Evolutionary conservation across 2,797 vertebrate genomes (phyloP), one percentile per base, ranked within the genome.

Genomic region (Thunnus albacares): DNA sequence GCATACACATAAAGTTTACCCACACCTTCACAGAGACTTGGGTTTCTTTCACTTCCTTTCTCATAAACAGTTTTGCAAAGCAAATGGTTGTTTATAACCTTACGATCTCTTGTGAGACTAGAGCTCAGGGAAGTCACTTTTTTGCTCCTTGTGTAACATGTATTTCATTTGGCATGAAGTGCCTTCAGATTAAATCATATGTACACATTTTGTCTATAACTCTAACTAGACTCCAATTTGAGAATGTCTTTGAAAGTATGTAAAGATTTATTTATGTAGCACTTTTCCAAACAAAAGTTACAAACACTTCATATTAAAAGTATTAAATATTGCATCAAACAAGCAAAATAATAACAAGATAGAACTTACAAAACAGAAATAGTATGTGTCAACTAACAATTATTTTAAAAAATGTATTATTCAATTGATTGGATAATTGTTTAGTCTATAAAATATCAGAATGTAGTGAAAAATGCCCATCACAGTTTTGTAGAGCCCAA

Each of bases 11-110:
- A 38, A n/a, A 73, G 58, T 77, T 60, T 59, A 41, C 20, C 41
- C 57, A 41, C 38, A 22, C 49, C 4, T 30, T 53, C 49, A 72
- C 49, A 76, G 18, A 61, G 6, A 68, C 73, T 49, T 1, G 9
- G 20, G 22, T 73, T 59, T 51, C 62, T 81, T 67, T 83, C 78
- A 80, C 81, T 87, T 86, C 84, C 79, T 74, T 33, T 84, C 56
- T 60, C 41, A 67, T 63, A 75, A 85, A 82, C 77, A 81, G 8
- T 41, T 81, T 75, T 61, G 58, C 52, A 75, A 43, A 80, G 55
- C 41, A 59, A 67, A 33, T 3, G 1, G 15, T 64, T 77, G 61
- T 57, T 77, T 70, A n/a, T 13, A 56, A 22, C 53, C 60, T 38
- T 2, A 53, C 64, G 51, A 63, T 79, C 56, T 77, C 52, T 33